Conservation (phyloP, 2,797 vertebrate species). For the Mus spretus region DNA sequence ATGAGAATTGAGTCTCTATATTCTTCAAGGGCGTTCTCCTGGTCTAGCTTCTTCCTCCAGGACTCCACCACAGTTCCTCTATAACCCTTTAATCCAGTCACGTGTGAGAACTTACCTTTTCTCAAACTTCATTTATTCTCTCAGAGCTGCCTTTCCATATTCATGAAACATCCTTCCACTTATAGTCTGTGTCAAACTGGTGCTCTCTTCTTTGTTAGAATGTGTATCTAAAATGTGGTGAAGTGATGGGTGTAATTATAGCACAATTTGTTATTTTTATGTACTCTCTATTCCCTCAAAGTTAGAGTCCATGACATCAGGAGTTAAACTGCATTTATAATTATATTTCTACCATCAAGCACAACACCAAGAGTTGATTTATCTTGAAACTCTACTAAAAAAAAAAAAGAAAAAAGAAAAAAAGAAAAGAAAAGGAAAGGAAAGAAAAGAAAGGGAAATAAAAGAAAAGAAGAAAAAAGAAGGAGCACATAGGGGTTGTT, state of each 20-base stretch:
- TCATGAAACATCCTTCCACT: neutral
- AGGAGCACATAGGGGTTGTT: neutral
- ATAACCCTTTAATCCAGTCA: neutral
- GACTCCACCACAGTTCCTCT: neutral
- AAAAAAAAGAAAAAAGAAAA: neutral
- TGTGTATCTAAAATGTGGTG: neutral
- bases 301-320: neutral
- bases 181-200: neutral
- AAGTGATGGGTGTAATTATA: neutral
- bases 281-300: neutral
- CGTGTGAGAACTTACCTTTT: neutral
- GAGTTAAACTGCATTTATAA: neutral
- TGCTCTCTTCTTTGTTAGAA: neutral
- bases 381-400: neutral
- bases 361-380: neutral
- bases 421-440: no score
- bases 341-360: neutral
- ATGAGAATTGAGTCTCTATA: neutral
- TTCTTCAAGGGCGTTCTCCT: neutral
- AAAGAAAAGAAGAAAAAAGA: neutral
- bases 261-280: conserved; percentile 21
- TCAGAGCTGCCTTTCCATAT: neutral
- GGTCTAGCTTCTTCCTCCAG: neutral
- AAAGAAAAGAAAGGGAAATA: no score
- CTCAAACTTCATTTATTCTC: neutral